Percentiles rank a stretch among this genome's conserved stretches.
These are phyloP conservation scores for Sebastes wilsoni DNA, from an alignment of 2,797 vertebrate genomes.

Conservation along the genomic window DNA sequence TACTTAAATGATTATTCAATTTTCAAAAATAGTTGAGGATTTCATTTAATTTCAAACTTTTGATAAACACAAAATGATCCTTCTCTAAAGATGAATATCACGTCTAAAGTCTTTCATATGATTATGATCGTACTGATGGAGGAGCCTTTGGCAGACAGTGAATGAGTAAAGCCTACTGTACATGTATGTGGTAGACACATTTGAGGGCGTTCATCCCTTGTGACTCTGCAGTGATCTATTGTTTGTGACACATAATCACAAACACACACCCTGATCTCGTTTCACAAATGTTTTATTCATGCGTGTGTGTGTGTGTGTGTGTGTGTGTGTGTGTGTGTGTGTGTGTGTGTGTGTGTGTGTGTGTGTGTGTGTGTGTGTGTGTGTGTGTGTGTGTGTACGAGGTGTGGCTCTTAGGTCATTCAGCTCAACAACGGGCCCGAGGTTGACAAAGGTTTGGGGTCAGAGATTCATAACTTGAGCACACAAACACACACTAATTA, in stretches of 20 bases:
- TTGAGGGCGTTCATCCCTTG: slow-evolving; percentile 12
- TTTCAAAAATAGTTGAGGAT: not conserved
- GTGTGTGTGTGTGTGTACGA: slow-evolving; percentile 1
- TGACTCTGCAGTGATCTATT: slow-evolving; percentile 50
- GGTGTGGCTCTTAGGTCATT: slow-evolving; percentile 55
- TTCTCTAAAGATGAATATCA: not conserved
- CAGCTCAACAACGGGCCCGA: slow-evolving; percentile 10
- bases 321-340: not conserved
- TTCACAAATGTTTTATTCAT: slow-evolving; percentile 45
- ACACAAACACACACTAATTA: not conserved
- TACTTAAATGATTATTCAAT: not conserved
- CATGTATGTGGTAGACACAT: slow-evolving; percentile 3
- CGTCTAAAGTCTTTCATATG: not conserved
- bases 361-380: not conserved
- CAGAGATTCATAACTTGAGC: not conserved
- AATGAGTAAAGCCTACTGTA: slow-evolving; percentile 14
- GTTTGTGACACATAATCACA: slow-evolving; percentile 39
- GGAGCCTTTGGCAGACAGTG: slow-evolving; percentile 12
- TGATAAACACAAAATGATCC: not conserved
- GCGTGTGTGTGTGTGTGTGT: not conserved
- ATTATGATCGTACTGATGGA: not conserved
- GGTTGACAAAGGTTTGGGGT: slow-evolving; percentile 19
- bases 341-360: not conserved
- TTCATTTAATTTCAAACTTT: not conserved
- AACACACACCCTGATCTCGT: slow-evolving; percentile 46